phyloP scores from a whole-genome alignment of 2,113 vertebrate genomes.

The Festucalex cinctus region DNA sequence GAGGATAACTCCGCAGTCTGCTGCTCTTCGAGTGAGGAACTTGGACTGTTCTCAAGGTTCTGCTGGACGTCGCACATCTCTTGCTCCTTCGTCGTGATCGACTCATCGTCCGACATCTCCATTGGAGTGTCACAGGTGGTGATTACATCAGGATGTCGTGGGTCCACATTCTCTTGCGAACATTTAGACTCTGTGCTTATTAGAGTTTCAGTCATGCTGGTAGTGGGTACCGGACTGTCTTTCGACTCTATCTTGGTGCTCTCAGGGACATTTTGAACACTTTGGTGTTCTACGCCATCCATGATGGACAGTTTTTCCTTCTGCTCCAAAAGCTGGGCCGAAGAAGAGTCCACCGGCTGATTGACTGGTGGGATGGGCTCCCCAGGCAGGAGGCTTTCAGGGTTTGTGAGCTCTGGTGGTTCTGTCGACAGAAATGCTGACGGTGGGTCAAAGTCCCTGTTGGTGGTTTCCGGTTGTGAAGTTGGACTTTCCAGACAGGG shows the following conservation, averaged over 20 bases:
- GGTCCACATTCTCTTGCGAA: constrained; percentile 47
- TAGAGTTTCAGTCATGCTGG: constrained; percentile 37
- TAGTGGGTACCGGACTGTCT: constrained; percentile 46
- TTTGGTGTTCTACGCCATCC: constrained; percentile 37
- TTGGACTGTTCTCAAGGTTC: constrained; percentile 40
- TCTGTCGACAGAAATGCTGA: constrained; percentile 31
- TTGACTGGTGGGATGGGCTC: constrained; percentile 19
- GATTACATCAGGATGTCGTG: constrained; percentile 55
- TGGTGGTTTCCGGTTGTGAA: constrained; percentile 36
- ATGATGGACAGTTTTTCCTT: constrained; percentile 33
- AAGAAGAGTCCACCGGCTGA: constrained; percentile 20
- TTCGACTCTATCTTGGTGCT: constrained; percentile 26
- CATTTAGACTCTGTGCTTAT: constrained; percentile 15
- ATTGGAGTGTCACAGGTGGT: constrained; percentile 50
- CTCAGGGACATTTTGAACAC: constrained; percentile 23
- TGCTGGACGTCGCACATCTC: constrained; percentile 35
- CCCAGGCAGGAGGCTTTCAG: constrained; percentile 33
- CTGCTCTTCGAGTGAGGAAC: constrained; percentile 40
- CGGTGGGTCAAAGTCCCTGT: constrained; percentile 45
- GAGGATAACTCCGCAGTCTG: constrained; percentile 5
- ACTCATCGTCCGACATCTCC: constrained; percentile 51
- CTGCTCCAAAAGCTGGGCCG: constrained; percentile 27
- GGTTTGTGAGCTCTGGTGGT: constrained; percentile 5
- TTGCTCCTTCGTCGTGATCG: constrained; percentile 17
- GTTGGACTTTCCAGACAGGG: constrained; percentile 39